phyloP scores from a whole-genome alignment of 2,888 invertebrate genomes.

The Aporophyla nigra region DNA sequence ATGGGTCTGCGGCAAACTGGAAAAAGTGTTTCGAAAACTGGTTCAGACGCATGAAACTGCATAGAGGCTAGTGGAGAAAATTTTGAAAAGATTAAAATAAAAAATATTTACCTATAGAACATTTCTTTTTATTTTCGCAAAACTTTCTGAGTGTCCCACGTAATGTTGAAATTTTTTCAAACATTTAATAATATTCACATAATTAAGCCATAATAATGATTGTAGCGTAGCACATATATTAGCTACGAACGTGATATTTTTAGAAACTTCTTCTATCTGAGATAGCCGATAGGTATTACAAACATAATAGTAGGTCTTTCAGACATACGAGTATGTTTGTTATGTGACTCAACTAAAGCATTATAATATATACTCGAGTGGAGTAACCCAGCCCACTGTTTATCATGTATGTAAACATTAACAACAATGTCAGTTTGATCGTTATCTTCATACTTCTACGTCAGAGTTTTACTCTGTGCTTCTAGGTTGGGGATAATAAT shows the following conservation, averaged over 20 bases:
- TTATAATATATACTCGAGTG: not conserved
- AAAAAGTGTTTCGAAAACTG: too few species aligned
- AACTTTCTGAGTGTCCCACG: too few species aligned
- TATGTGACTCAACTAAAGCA: constrained; percentile 32
- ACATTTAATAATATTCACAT: not conserved
- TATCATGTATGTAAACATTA: constrained; percentile 36
- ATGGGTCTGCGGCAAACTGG: too few species aligned
- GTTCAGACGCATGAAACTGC: too few species aligned
- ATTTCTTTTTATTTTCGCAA: too few species aligned
- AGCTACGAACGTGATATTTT: constrained; percentile 18
- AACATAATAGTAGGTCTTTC: not conserved
- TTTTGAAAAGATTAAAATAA: too few species aligned
- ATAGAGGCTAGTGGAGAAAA: too few species aligned
- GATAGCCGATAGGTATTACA: not conserved
- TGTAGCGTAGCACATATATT: not conserved
- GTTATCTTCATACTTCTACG: constrained; percentile 23
- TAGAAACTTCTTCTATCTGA: constrained; percentile 19
- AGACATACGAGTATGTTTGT: constrained; percentile 9
- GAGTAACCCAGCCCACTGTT: constrained; percentile 32
- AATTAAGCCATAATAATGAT: constrained; percentile 8
- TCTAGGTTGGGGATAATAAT: not conserved
- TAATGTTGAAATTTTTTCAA: not conserved
- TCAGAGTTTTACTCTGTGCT: too few species aligned
- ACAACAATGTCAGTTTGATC: constrained; percentile 1
- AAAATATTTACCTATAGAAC: too few species aligned